A percentile compares a stretch with the other conserved stretches of the same genome.
These are phyloP conservation scores for Eulimnadia texana DNA, from an alignment of 1,140 invertebrate species.

Conservation along the genomic window DNA sequence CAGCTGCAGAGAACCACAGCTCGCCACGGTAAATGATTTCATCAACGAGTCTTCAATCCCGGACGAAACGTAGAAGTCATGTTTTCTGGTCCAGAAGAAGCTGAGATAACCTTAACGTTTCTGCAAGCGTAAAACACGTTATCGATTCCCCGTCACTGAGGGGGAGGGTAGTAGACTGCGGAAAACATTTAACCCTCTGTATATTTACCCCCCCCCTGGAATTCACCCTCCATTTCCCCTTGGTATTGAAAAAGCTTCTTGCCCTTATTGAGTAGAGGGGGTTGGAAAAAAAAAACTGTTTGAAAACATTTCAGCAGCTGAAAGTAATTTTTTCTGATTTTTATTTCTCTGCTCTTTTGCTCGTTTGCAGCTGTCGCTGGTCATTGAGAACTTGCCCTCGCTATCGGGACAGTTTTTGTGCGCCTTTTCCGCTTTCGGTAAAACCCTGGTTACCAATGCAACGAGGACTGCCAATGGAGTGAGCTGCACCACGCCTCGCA, in stretches of 20 bases:
- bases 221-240: no score
- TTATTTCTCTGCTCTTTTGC: slow-evolving; percentile 6
- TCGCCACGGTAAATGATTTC: slow-evolving; percentile 45
- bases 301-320: no score
- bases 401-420: slow-evolving; percentile 77
- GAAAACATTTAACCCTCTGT: no score
- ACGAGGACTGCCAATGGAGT: slow-evolving; percentile 75
- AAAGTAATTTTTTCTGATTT: not conserved
- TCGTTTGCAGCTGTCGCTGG: slow-evolving; percentile 51
- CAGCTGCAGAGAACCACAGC: slow-evolving; percentile 85
- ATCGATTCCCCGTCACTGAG: no score
- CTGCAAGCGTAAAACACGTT: no score
- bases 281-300: no score
- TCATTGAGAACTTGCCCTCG: slow-evolving; percentile 83
- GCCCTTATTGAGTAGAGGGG: no score
- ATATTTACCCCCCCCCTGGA: no score
- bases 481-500: slow-evolving; percentile 84
- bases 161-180: no score
- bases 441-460: slow-evolving; percentile 76
- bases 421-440: slow-evolving; percentile 81
- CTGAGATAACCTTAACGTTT: no score
- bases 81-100: slow-evolving; percentile 9
- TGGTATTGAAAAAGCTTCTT: no score
- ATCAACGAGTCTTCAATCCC: not conserved
- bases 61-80: not conserved